phyloP scores from a whole-genome alignment of 1,140 invertebrate genomes.

The Pogonognathellus flavescens region DNA sequence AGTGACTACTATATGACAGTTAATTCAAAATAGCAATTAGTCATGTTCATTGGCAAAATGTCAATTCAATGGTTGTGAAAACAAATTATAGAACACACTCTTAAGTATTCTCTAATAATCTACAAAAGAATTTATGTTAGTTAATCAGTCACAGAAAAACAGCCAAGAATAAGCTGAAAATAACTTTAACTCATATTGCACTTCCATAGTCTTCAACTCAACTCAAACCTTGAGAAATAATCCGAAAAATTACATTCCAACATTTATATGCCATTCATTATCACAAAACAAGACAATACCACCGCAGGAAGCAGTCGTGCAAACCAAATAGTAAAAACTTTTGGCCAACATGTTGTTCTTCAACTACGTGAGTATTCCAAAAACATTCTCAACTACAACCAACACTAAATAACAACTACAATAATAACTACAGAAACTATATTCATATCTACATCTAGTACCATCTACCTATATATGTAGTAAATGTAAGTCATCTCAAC shows the following conservation, averaged over 20 bases:
- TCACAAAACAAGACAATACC: constrained; percentile 8
- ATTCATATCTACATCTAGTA: too few relatives aligned
- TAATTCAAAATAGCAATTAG: constrained; percentile 50
- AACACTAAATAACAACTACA: too few relatives aligned
- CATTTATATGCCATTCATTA: constrained; percentile 28
- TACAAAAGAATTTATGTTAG: constrained; percentile 47
- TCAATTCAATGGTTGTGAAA: constrained; percentile 44
- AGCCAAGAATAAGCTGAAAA: constrained; percentile 32
- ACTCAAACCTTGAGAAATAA: constrained; percentile 28
- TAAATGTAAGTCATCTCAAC: too few relatives aligned
- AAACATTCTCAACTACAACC: too few relatives aligned
- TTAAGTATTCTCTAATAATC: constrained; percentile 49
- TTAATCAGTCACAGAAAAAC: constrained; percentile 32
- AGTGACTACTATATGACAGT: constrained; percentile 28
- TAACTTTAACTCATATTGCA: constrained; percentile 19
- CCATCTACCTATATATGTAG: too few relatives aligned
- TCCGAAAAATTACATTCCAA: constrained; percentile 14
- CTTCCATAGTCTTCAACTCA: background rate
- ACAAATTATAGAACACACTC: constrained; percentile 50
- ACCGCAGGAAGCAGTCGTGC: too few relatives aligned
- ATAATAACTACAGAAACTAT: too few relatives aligned
- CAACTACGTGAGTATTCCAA: too few relatives aligned
- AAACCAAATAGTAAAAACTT: too few relatives aligned
- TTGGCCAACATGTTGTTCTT: too few relatives aligned
- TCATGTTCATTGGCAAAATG: constrained; percentile 48